phyloP scores from a whole-genome alignment of 2,113 vertebrate species.

The Aramus guarauna region DNA sequence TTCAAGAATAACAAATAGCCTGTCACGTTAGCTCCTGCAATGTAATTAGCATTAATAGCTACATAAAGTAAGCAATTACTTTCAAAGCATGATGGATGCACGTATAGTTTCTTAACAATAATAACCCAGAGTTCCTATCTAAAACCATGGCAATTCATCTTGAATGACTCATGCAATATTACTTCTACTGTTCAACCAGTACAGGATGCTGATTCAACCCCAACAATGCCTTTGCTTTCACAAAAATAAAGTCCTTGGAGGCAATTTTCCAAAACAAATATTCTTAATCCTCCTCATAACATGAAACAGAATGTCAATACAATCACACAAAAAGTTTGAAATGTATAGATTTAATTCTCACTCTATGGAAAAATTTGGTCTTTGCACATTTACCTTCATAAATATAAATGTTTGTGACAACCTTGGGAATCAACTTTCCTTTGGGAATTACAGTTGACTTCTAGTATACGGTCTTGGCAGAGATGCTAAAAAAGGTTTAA shows the following conservation, averaged over 20 bases:
- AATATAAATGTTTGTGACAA: not conserved
- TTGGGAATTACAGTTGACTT: not conserved
- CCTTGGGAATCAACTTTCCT: not conserved
- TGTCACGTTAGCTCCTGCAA: not conserved
- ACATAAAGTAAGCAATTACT: conserved; percentile 25
- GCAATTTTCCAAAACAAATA: not conserved
- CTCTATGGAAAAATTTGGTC: not conserved
- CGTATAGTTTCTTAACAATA: conserved; percentile 8
- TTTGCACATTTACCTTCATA: not conserved
- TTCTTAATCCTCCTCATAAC: not conserved
- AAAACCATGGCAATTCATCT: not conserved
- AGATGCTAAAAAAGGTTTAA: not conserved
- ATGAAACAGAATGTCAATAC: not conserved
- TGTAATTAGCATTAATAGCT: conserved; percentile 33
- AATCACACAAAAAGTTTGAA: not conserved
- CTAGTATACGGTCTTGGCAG: not conserved
- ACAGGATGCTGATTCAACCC: not conserved
- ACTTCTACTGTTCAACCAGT: not conserved
- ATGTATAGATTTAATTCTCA: not conserved
- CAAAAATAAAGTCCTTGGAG: not conserved
- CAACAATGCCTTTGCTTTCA: not conserved
- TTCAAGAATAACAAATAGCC: conserved; percentile 21
- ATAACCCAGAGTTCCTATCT: not conserved
- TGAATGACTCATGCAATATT: not conserved
- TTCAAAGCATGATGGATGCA: not conserved